Conservation (phyloP, 2,888 invertebrate species). For the Choreutis nemorana region DNA sequence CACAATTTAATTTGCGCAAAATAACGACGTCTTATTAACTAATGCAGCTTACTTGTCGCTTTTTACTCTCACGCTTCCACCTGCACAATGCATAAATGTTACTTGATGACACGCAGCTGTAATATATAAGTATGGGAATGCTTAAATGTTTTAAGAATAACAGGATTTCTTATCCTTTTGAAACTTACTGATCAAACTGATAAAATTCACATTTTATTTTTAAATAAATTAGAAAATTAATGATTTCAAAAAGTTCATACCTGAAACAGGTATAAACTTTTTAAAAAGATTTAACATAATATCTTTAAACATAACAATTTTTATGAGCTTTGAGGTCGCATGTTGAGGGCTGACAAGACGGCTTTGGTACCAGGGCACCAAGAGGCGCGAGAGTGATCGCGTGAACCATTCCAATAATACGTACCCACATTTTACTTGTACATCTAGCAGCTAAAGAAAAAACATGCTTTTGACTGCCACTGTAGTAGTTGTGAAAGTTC, state of each 20-base stretch:
- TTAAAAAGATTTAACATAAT: no score
- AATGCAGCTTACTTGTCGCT: slow-evolving; percentile 24
- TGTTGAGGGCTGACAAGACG: slow-evolving; percentile 35
- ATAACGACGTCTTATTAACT: slow-evolving; percentile 29
- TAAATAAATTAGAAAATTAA: no score
- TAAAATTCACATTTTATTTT: no score
- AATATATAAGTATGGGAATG: no score
- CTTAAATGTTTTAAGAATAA: no score
- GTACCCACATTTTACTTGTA: neutral
- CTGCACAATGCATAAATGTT: slow-evolving; percentile 13
- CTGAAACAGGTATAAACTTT: no score
- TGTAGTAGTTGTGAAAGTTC: no score
- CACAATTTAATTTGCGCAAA: slow-evolving; percentile 59
- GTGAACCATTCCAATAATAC: slow-evolving; percentile 31
- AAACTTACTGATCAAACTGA: no score
- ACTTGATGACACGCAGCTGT: no score
- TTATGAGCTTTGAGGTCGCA: slow-evolving; percentile 44
- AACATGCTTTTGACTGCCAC: neutral
- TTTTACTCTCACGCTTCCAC: slow-evolving; percentile 44
- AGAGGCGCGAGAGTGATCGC: slow-evolving; percentile 41
- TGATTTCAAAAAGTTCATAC: no score
- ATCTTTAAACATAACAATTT: slow-evolving; percentile 25
- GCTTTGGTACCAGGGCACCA: slow-evolving; percentile 41
- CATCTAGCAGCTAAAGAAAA: neutral
- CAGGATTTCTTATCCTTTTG: no score